Percentiles rank a stretch among this genome's conserved stretches.
Evolutionary conservation across 1,140 invertebrate genomes (phyloP).

Genomic region (Drosophila quadrilineata): DNA sequence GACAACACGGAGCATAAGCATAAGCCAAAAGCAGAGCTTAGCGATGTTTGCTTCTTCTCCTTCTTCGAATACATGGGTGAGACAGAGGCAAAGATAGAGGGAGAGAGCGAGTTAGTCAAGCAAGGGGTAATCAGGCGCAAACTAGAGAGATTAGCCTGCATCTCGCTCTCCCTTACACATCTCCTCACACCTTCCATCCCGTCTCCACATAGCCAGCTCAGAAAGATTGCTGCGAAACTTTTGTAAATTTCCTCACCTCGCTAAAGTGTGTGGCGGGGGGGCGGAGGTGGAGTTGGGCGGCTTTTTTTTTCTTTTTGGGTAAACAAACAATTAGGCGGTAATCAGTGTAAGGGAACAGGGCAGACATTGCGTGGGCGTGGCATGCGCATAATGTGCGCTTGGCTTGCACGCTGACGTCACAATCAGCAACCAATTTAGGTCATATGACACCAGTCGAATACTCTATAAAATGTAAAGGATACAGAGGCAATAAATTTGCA

Average conservation of each 20-base stretch:
- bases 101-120: slow-evolving; percentile 37
- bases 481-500: too few relatives aligned
- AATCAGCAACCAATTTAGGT: slow-evolving; percentile 39
- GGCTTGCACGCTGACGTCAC: slow-evolving; percentile 34
- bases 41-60: too few relatives aligned
- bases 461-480: not conserved
- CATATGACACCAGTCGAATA: not conserved
- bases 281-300: not conserved
- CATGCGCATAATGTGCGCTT: slow-evolving; percentile 56
- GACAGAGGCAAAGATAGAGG: too few relatives aligned
- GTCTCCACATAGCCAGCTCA: too few relatives aligned
- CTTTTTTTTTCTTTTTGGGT: too few relatives aligned
- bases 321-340: slow-evolving; percentile 60
- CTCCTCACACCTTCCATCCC: slow-evolving; percentile 33
- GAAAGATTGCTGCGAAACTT: too few relatives aligned
- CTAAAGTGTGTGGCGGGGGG: too few relatives aligned
- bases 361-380: slow-evolving; percentile 23
- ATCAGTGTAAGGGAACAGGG: slow-evolving; percentile 18
- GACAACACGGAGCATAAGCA: slow-evolving; percentile 1
- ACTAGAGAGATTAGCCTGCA: slow-evolving; percentile 56
- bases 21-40: slow-evolving; percentile 37
- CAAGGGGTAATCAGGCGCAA: slow-evolving; percentile 69
- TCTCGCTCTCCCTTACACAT: slow-evolving; percentile 44
- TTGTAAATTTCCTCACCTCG: too few relatives aligned
- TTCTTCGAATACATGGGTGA: too few relatives aligned